Conservation (phyloP, 2,113 vertebrate species). For the Polypterus senegalus region DNA sequence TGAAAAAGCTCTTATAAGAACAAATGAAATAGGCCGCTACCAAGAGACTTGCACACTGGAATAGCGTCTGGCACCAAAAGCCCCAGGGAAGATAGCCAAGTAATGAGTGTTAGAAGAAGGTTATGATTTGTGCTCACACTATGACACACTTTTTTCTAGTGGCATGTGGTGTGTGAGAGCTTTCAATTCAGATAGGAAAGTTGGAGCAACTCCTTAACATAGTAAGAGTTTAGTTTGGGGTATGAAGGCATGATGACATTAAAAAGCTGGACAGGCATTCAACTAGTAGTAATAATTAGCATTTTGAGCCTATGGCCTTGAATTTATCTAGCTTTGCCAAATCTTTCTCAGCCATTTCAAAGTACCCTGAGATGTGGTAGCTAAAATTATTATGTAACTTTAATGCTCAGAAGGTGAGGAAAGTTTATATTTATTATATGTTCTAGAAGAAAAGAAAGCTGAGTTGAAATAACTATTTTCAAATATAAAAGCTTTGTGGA, state of each 20-base stretch:
- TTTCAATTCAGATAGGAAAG: slow-evolving; percentile 9
- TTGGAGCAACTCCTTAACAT: slow-evolving; percentile 13
- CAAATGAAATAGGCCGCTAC: slow-evolving; percentile 1
- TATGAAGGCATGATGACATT: slow-evolving; percentile 35
- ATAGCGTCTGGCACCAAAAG: slow-evolving; percentile 27
- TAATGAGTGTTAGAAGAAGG: slow-evolving; percentile 36
- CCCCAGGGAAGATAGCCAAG: slow-evolving; percentile 24
- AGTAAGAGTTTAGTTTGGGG: slow-evolving; percentile 8
- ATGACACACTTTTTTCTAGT: slow-evolving; percentile 17
- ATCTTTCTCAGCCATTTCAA: slow-evolving; percentile 24
- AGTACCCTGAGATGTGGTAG: slow-evolving; percentile 11
- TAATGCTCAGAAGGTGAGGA: slow-evolving; percentile 21
- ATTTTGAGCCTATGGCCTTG: slow-evolving; percentile 1
- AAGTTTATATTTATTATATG: slow-evolving; percentile 26
- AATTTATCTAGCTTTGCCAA: slow-evolving; percentile 23
- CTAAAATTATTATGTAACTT: slow-evolving; percentile 23
- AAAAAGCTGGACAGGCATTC: slow-evolving; percentile 53
- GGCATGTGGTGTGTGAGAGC: slow-evolving; percentile 16
- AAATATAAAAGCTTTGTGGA: slow-evolving; percentile 13
- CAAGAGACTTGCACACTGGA: slow-evolving; percentile 13
- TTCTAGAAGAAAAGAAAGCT: slow-evolving; percentile 21
- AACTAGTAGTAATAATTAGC: slow-evolving; percentile 30
- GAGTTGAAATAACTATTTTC: slow-evolving; percentile 11
- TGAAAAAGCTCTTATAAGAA: slow-evolving; percentile 8
- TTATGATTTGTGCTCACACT: slow-evolving; percentile 25